Base-by-base conservation (phyloP, 2,888 invertebrate genomes). In the Uropetala carovei region DNA sequence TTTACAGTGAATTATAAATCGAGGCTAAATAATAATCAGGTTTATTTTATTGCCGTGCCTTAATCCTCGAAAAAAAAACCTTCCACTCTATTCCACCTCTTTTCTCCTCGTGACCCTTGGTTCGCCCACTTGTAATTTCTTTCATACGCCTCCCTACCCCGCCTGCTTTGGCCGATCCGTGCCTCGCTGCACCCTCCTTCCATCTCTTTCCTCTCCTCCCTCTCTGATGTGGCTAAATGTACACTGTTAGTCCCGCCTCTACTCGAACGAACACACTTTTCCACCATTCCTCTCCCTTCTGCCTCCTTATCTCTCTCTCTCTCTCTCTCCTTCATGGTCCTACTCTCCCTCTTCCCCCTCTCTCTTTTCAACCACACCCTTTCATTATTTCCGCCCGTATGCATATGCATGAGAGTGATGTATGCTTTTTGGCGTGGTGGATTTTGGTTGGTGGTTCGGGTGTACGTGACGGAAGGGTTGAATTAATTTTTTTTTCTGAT, bases 321-420 rank as follows among this genome's bases (percentile, higher is more conserved):
- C 56, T 83, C 83, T 8, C 43, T 56, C 56, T 30, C 83, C 83
- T 83, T 83, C 43, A 57, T 57, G 43, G n/a, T 56, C 18, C n/a
- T n/a, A 56, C 83, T 18, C 83, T n/a, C 18, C 18, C 56, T 7
- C 57, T 22, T 3, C 89, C 18, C 30, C 18, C 59, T 30, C n/a
- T 14, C 59, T 11, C 58, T 14, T 10, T 43, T 43, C 64, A 43
- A 89, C 89, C 89, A 43, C 89, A 89, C 89, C 89, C 89, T 68
- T 89, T 89, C 89, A 89, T 89, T 89, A 89, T 89, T 89, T 89
- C 89, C 89, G n/a, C 89, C 83, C 64, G 56, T 56, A 89, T 89
- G 89, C 89, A 89, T 89, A 89, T 89, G 89, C 89, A 89, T 89
- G 89, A 89, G 64, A 43, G 64, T 68, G 89, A 89, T 89, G 60